Evolutionary conservation across 2,797 vertebrate species (phyloP), one percentile per base, ranked within the genome.

Genomic region (Falco biarmicus): DNA sequence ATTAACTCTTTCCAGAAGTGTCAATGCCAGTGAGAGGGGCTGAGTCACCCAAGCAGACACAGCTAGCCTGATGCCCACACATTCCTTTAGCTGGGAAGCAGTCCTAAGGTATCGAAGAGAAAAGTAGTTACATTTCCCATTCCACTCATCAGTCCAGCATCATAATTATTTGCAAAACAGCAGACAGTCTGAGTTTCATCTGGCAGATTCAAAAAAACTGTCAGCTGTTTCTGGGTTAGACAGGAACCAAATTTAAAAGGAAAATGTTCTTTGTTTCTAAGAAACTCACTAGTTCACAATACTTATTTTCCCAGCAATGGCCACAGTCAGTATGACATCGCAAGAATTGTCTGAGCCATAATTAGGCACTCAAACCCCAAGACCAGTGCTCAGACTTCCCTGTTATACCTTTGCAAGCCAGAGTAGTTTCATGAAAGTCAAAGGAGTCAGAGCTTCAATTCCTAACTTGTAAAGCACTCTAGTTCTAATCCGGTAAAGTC

Each of bases 1-100:
- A 4, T 92, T 94, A 95, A 94, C 93, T 82, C 93, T 91, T 97
- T 94, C 74, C 34, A 34, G 70, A 59, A 79, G 48, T 41, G 41
- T 48, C 32, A 41, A 0, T 37, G 57, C 37, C 47, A n/a, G 43
- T 1, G 2, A 69, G 7, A 17, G 59, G 53, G 87, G 47, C 80
- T 84, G 83, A 95, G 59, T 89, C 89, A 88, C 54, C 59, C 78
- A 25, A 63, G 70, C 45, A 83, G n/a, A 29, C 32, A 41, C 25
- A 66, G 34, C n/a, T 11, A 74, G 28, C 45, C 60, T 53, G 53
- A n/a, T 95, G 43, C 41, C 57, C 50, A 65, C 47, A 54, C 37
- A 1, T 71, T 69, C 48, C 71, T 74, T 71, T 37, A 66, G 53
- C 68, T 68, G 76, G 66, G 74, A 81, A 73, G 59, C 37, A 57